These are phyloP conservation scores for Nemapogon koenigi DNA, from an alignment of 2,888 invertebrate species.

Conservation along the genomic window DNA sequence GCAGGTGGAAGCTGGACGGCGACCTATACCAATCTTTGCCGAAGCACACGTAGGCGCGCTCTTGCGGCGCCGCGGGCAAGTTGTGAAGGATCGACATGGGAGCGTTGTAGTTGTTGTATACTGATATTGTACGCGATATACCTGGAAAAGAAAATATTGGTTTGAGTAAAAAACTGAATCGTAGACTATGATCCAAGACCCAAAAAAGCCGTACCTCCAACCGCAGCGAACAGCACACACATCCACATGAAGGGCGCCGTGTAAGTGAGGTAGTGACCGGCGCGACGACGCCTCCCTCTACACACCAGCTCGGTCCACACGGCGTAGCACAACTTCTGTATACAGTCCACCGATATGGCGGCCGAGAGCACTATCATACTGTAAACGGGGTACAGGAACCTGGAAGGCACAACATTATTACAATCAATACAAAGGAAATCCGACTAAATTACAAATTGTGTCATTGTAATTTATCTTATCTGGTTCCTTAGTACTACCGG, in stretches of 20 bases:
- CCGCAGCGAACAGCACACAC: constrained; percentile 64
- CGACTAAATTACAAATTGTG: too few species aligned
- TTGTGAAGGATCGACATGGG: constrained; percentile 87
- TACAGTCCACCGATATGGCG: constrained; percentile 77
- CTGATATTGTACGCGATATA: constrained; percentile 66
- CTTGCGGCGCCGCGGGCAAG: constrained; percentile 24
- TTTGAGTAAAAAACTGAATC: background rate
- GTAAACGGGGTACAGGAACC: constrained; percentile 95
- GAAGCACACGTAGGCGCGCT: constrained; percentile 74
- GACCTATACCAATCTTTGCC: constrained; percentile 99
- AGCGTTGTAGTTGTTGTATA: constrained; percentile 83
- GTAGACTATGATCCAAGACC: background rate
- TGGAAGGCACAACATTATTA: too few species aligned
- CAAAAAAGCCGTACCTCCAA: constrained; percentile 33
- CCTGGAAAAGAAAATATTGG: constrained; percentile 45
- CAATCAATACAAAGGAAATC: too few species aligned
- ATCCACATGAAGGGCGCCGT: constrained; percentile 75
- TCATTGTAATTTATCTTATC: too few species aligned
- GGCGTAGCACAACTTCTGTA: constrained; percentile 72
- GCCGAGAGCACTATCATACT: constrained; percentile 86
- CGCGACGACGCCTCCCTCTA: constrained; percentile 37
- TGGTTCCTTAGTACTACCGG: too few species aligned
- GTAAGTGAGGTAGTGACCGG: constrained; percentile 75
- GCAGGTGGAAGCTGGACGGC: constrained; percentile 94
- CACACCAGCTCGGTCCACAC: constrained; percentile 35